Conservation (phyloP, 1,140 invertebrate species). For the Listronotus bonariensis region DNA sequence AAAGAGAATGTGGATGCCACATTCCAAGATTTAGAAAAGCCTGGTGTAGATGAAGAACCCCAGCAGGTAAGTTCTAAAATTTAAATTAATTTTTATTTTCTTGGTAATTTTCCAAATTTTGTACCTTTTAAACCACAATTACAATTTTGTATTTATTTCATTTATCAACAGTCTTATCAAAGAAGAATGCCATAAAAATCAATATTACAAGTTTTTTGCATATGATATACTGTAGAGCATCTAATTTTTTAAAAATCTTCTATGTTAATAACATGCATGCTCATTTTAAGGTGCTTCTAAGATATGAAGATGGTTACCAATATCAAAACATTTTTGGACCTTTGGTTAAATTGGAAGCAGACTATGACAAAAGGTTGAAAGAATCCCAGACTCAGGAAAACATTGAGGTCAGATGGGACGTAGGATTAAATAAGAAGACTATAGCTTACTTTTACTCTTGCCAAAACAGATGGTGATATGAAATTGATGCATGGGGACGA, state of each 20-base stretch:
- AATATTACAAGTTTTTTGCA: too few species aligned
- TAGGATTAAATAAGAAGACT: slow-evolving; percentile 97
- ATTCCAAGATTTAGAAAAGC: slow-evolving; percentile 96
- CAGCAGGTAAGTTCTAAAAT: slow-evolving; percentile 73
- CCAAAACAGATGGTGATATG: slow-evolving; percentile 97
- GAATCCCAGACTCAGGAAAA: slow-evolving; percentile 99
- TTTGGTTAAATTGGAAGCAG: slow-evolving; percentile 95
- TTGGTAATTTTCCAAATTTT: too few species aligned
- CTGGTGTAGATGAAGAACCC: slow-evolving; percentile 96
- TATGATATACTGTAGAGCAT: too few species aligned
- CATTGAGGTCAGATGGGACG: slow-evolving; percentile 97
- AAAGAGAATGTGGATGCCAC: slow-evolving; percentile 97
- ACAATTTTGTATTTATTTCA: too few species aligned
- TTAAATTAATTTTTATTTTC: too few species aligned
- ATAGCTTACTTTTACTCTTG: slow-evolving; percentile 96
- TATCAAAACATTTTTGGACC: slow-evolving; percentile 99
- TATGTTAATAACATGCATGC: too few species aligned
- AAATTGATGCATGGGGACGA: slow-evolving; percentile 99
- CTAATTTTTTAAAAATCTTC: too few species aligned
- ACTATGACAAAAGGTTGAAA: slow-evolving; percentile 97
- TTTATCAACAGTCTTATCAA: too few species aligned
- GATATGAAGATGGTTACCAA: slow-evolving; percentile 98
- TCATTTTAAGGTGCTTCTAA: slow-evolving; percentile 51
- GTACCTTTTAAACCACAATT: too few species aligned
- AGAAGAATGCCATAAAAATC: too few species aligned